These are phyloP conservation scores for Lepidurus apus DNA, from an alignment of 1,140 invertebrate species.

Conservation along the genomic window DNA sequence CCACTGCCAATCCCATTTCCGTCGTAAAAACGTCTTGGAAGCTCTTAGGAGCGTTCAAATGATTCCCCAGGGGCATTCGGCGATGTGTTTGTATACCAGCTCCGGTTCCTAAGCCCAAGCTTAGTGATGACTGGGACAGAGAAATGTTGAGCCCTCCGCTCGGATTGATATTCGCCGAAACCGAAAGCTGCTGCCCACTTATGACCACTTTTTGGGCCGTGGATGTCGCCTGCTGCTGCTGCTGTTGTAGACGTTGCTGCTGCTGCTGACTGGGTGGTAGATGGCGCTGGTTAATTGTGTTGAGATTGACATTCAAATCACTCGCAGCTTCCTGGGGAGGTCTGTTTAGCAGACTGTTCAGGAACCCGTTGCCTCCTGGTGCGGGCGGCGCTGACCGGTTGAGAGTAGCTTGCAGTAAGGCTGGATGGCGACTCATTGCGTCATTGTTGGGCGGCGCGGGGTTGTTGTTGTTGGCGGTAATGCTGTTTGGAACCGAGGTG, in stretches of 20 bases:
- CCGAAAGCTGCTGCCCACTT: constrained; percentile 31
- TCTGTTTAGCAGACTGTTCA: constrained; percentile 35
- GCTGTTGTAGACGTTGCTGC: constrained; percentile 28
- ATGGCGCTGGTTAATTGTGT: constrained; percentile 13
- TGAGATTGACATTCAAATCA: not conserved
- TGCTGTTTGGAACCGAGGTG: constrained; percentile 10
- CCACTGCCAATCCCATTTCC: constrained; percentile 31
- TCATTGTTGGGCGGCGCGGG: not conserved
- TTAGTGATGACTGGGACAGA: constrained; percentile 21
- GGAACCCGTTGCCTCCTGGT: constrained; percentile 6
- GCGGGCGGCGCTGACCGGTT: constrained; percentile 25
- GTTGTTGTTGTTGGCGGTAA: constrained; percentile 1
- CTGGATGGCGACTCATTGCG: not conserved
- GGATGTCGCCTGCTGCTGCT: constrained; percentile 27
- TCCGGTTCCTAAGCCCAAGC: not conserved
- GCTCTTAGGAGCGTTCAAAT: not conserved
- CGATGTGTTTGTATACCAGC: not conserved
- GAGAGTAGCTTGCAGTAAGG: constrained; percentile 19
- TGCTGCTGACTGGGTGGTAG: constrained; percentile 33
- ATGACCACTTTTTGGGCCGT: constrained; percentile 26
- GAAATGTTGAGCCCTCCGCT: constrained; percentile 34
- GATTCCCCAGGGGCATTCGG: not conserved
- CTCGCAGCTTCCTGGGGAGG: constrained; percentile 29
- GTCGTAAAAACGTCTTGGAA: constrained; percentile 27
- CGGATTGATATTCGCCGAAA: constrained; percentile 29